Conservation (phyloP, 2,888 invertebrate species). For the Xestia ashworthii region DNA sequence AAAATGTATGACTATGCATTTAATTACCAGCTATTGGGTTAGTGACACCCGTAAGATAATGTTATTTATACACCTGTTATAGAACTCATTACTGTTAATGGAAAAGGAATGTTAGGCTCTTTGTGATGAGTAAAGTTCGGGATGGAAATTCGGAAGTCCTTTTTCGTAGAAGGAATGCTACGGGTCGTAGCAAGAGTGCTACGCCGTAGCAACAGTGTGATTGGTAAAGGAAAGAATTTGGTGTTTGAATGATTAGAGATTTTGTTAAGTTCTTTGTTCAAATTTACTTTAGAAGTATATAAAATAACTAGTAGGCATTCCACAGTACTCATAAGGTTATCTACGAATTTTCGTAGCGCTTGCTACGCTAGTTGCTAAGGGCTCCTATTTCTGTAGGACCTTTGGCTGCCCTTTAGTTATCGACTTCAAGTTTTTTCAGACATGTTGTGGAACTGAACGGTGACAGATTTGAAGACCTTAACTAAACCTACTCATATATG, state of each 20-base stretch:
- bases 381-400: not conserved
- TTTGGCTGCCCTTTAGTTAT: not conserved
- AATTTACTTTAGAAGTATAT: not conserved
- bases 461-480: not conserved
- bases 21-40: conserved; percentile 62
- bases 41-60: conserved; percentile 59
- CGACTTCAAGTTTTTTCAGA: not conserved
- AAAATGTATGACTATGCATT: conserved; percentile 75
- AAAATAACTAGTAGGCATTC: not conserved
- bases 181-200: conserved; percentile 31
- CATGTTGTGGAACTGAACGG: not conserved
- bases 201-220: conserved; percentile 31
- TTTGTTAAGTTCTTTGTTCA: not conserved
- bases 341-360: conserved; percentile 16
- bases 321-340: not conserved
- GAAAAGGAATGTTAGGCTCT: conserved; percentile 42
- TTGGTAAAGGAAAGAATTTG: conserved; percentile 7
- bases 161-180: conserved; percentile 46
- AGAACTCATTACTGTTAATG: conserved; percentile 46
- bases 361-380: conserved; percentile 16
- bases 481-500: not conserved
- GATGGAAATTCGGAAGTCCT: conserved; percentile 33
- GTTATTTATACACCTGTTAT: conserved; percentile 48
- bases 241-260: conserved; percentile 31
- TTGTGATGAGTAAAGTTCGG: conserved; percentile 30